These are phyloP conservation scores for Drosophila sproati DNA, from an alignment of 1,140 invertebrate species.

Conservation along the genomic window DNA sequence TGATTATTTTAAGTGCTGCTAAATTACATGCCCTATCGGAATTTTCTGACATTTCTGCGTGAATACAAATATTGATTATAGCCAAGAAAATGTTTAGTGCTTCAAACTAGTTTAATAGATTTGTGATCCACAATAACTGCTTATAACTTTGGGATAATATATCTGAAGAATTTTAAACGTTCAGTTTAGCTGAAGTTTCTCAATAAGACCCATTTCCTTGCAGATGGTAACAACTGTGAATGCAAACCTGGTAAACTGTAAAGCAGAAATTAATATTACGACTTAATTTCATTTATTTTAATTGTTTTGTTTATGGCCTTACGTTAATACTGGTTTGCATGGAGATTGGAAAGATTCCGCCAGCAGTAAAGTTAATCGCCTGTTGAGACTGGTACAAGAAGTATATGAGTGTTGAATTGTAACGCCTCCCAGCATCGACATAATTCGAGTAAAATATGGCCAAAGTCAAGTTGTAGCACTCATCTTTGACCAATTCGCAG, in stretches of 20 bases:
- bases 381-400: constrained; percentile 38
- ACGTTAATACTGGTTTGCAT: constrained; percentile 42
- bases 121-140: too few species aligned
- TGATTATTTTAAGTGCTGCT: too few species aligned
- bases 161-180: too few species aligned
- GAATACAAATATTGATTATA: background rate
- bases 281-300: background rate
- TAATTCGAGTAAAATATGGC: constrained; percentile 53
- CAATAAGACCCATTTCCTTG: constrained; percentile 46
- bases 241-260: constrained; percentile 46
- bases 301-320: background rate
- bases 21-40: too few species aligned
- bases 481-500: constrained; percentile 36
- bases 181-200: background rate
- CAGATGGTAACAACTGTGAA: constrained; percentile 51
- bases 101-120: too few species aligned
- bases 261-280: background rate
- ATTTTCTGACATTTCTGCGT: too few species aligned
- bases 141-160: too few species aligned
- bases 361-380: constrained; percentile 38
- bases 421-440: constrained; percentile 16
- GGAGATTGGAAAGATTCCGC: constrained; percentile 46
- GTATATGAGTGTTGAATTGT: constrained; percentile 13
- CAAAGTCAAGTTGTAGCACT: constrained; percentile 25
- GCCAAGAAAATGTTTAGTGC: too few species aligned